Evolutionary conservation across 2,888 invertebrate species (phyloP).

Genomic region (Cabera pusaria): DNA sequence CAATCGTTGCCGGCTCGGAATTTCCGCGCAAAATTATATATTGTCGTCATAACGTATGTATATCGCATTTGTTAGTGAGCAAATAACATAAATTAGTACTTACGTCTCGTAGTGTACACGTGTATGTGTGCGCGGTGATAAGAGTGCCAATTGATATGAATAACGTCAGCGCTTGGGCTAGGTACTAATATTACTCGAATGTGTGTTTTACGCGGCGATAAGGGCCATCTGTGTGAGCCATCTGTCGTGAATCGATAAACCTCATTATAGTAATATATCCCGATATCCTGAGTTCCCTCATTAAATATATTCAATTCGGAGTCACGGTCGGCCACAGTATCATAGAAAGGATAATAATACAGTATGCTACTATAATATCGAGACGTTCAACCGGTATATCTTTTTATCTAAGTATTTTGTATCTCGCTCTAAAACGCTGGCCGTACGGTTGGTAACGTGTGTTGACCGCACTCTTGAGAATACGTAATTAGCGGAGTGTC

Average conservation of each 20-base stretch:
- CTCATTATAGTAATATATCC: conserved; percentile 13
- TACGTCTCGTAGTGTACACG: conserved; percentile 37
- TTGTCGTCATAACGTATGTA: conserved; percentile 33
- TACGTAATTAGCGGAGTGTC: conserved; percentile 50
- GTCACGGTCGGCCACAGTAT: no score
- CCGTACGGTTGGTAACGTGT: conserved; percentile 18
- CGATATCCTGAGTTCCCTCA: conserved; percentile 5
- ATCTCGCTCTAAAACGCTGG: conserved; percentile 12
- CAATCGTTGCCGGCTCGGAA: conserved; percentile 13
- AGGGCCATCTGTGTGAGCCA: conserved; percentile 9
- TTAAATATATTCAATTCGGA: background rate
- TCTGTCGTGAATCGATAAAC: conserved; percentile 16
- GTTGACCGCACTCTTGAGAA: conserved; percentile 37
- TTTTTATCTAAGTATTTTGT: conserved; percentile 17
- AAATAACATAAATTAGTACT: conserved; percentile 37
- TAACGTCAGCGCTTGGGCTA: conserved; percentile 28
- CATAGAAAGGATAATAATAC: no score
- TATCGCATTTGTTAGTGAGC: conserved; percentile 39
- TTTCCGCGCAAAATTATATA: conserved; percentile 31
- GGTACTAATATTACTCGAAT: background rate
- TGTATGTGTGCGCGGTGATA: conserved; percentile 35
- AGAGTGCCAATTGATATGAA: conserved; percentile 39
- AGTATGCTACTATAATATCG: no score
- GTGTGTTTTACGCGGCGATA: conserved; percentile 5
- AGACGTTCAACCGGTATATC: no score